Evolutionary conservation across 35 echinoderm and acorn worm genomes (phyloP), one percentile per base, ranked within the genome.

Genomic region (Holothuria glaberrima): DNA sequence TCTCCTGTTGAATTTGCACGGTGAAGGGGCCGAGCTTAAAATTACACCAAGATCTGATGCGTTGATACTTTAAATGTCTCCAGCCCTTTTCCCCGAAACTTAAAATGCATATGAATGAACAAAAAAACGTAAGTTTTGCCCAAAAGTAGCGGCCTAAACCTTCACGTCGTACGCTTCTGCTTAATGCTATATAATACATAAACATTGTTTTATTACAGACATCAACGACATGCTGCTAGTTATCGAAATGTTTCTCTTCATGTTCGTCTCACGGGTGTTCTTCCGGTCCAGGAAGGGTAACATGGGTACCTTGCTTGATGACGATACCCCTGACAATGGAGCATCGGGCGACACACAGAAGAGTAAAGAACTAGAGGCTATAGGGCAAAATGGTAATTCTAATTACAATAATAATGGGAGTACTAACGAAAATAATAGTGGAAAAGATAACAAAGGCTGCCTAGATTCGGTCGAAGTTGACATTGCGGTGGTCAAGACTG

Each of bases 181-280:
- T 9, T 0, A 54, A 54, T 54, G 50, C 13, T 14, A 5, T 54
- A 9, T 61, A n/a, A n/a, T n/a, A n/a, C n/a, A n/a, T n/a, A n/a
- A n/a, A n/a, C n/a, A n/a, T 83, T 80, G 46, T 62, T 12, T 90
- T 62, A 45, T 59, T 61, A 82, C 97, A 99, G 97, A 99, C 57
- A 91, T 95, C 61, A 88, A 92, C 56, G 93, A 99, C 59, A 90
- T 95, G 79, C 18, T 99, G 65, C 86, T 92, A 18, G 83, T 99
- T 13, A 78, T 87, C 21, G 97, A 99, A 68, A 94, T 99, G 91
- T 90, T 99, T 28, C 63, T 99, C 36, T 91, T 99, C 58, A 61
- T 74, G 31, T 69, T 81, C 2, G 80, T 95, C 48, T 85, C 90
- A 3, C 93, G 97, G 0, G 30, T 99, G 22, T 90, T 86, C 57